Conservation (phyloP, 1,140 invertebrate genomes). For the Drosophila melanogaster region Release_6_plus_ISO1_MT NT_033779.5:1471001-1471500, state of each 20-base stretch:
- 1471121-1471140: constrained; percentile 65
- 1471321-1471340: constrained; percentile 20
- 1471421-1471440: constrained; percentile 53
- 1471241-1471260: constrained; percentile 55
- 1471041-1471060: constrained; percentile 40
- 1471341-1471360: constrained; percentile 40
- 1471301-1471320: constrained; percentile 15
- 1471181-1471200: constrained; percentile 68
- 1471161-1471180: constrained; percentile 50
- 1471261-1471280: constrained; percentile 45
- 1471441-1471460: constrained; percentile 57
- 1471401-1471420: constrained; percentile 41
- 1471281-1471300: background rate
- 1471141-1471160: constrained; percentile 35
- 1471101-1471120: constrained; percentile 56
- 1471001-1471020: too few species aligned
- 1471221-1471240: constrained; percentile 82
- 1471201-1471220: constrained; percentile 82
- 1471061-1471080: constrained; percentile 56
- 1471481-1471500: constrained; percentile 38
- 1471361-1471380: constrained; percentile 59
- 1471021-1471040: background rate
- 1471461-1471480: constrained; percentile 56
- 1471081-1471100: constrained; percentile 46
- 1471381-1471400: constrained; percentile 68